A percentile compares a stretch with the other conserved stretches of the same genome.
Conservation (phyloP, 2,113 vertebrate species). For the Mus spicilegus region DNA sequence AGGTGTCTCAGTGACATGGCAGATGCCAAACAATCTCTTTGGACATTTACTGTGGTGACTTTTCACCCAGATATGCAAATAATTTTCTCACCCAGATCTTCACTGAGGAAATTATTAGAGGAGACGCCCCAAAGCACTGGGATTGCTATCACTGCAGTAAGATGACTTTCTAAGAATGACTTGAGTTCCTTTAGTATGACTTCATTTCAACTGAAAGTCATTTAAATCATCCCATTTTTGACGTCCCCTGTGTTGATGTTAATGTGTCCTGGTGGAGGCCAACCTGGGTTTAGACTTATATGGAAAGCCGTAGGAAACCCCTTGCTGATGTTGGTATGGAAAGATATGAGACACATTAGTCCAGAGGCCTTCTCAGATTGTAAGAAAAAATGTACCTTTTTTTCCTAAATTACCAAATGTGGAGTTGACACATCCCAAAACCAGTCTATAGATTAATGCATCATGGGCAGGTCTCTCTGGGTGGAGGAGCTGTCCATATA, state of each 20-base stretch:
- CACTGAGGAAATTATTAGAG: slow-evolving; percentile 20
- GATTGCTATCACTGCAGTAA: neutral
- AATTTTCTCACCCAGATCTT: neutral
- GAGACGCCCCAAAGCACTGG: neutral
- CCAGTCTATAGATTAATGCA: neutral
- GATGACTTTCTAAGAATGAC: neutral
- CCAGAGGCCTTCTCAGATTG: neutral
- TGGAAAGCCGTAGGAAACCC: neutral
- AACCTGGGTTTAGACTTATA: neutral
- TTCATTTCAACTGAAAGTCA: slow-evolving; percentile 31
- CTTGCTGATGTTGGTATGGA: neutral
- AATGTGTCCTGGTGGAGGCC: neutral
- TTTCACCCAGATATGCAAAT: slow-evolving; percentile 11
- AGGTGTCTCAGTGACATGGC: neutral
- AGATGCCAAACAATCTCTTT: slow-evolving; percentile 29
- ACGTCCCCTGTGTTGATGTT: neutral
- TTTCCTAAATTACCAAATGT: neutral
- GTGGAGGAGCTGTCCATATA: neutral
- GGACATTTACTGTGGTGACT: slow-evolving; percentile 2
- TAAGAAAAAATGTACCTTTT: neutral
- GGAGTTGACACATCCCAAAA: neutral
- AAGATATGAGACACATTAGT: neutral
- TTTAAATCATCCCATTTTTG: neutral
- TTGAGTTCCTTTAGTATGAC: slow-evolving; percentile 32
- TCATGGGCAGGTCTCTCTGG: neutral